Conservation (phyloP, 2,797 vertebrate species). For the Eulemur rubriventer region DNA sequence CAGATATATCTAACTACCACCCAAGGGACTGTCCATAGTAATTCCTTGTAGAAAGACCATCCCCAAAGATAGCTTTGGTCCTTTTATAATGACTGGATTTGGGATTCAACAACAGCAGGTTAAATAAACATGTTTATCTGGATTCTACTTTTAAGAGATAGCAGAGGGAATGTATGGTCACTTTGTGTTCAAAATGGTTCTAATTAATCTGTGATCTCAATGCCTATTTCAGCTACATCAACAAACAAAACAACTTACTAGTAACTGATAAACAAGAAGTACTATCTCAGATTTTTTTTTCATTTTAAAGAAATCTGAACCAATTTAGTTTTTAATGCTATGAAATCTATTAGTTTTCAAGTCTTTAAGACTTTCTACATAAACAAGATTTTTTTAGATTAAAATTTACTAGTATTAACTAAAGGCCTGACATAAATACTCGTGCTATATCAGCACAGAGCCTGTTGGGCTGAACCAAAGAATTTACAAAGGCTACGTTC, state of each 20-base stretch:
- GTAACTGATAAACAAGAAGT: slow-evolving; percentile 47
- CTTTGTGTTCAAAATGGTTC: slow-evolving; percentile 71
- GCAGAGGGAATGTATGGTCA: slow-evolving; percentile 62
- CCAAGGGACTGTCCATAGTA: slow-evolving; percentile 76
- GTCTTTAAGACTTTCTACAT: neutral
- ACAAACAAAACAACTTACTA: slow-evolving; percentile 67
- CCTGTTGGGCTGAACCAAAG: neutral
- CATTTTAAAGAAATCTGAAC: neutral
- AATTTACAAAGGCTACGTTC: neutral
- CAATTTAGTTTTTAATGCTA: neutral
- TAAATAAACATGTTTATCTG: slow-evolving; percentile 79
- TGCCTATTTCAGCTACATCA: slow-evolving; percentile 60
- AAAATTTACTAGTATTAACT: slow-evolving; percentile 6
- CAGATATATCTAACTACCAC: slow-evolving; percentile 83
- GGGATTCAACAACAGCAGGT: slow-evolving; percentile 75
- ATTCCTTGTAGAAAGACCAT: slow-evolving; percentile 84
- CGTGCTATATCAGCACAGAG: neutral
- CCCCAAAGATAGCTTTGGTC: slow-evolving; percentile 79
- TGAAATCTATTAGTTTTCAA: slow-evolving; percentile 54
- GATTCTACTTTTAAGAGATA: slow-evolving; percentile 74
- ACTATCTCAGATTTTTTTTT: neutral
- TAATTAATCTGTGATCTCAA: slow-evolving; percentile 79
- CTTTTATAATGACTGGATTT: slow-evolving; percentile 81
- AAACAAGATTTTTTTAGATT: neutral
- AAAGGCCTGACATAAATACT: neutral